These are phyloP conservation scores for Lasioglossum lativentre DNA, from an alignment of 2,888 invertebrate genomes.

Conservation along the genomic window DNA sequence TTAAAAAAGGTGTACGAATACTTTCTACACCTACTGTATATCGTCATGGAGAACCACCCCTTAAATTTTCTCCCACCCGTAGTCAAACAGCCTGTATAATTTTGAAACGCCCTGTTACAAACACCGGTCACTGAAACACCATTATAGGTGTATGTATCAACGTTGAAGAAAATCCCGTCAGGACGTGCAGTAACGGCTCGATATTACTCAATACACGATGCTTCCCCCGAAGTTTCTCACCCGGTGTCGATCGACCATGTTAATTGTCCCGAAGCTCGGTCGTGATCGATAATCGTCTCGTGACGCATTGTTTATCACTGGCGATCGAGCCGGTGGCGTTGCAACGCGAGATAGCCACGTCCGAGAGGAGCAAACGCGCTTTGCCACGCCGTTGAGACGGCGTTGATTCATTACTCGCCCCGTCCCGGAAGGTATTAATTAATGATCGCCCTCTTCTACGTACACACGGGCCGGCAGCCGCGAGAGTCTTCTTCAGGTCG, in stretches of 20 bases:
- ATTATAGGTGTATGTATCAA: not conserved
- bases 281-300: constrained; percentile 63
- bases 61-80: no score
- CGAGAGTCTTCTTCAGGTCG: constrained; percentile 46
- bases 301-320: constrained; percentile 67
- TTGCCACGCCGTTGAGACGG: constrained; percentile 56
- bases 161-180: not conserved
- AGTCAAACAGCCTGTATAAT: no score
- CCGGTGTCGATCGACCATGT: constrained; percentile 26
- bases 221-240: constrained; percentile 2
- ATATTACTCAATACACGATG: not conserved
- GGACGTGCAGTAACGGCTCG: not conserved
- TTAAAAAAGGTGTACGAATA: no score
- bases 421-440: constrained; percentile 73
- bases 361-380: constrained; percentile 36
- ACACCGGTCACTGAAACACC: no score
- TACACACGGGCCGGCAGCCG: constrained; percentile 22
- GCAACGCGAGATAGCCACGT: constrained; percentile 46
- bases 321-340: constrained; percentile 42
- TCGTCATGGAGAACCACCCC: no score
- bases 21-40: no score
- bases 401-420: constrained; percentile 72
- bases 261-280: constrained; percentile 51
- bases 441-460: constrained; percentile 67
- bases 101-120: no score